Percentiles rank a stretch among this genome's conserved stretches.
phyloP scores from a whole-genome alignment of 2,888 invertebrate species.

The Lasius platythorax region DNA sequence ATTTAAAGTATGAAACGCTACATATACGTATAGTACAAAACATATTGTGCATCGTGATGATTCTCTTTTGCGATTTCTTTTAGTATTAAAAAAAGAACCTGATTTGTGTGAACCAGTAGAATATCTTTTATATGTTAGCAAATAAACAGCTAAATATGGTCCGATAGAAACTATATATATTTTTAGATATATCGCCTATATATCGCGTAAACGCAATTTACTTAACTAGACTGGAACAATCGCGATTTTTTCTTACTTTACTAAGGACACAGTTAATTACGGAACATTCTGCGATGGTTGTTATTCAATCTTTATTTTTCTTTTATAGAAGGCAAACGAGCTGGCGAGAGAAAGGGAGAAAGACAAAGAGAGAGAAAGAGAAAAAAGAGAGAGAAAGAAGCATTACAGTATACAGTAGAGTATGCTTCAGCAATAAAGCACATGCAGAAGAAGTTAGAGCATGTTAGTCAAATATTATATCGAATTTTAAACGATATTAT shows the following conservation, averaged over 20 bases:
- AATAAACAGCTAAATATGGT: constrained; percentile 9
- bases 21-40: not conserved
- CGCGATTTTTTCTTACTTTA: constrained; percentile 47
- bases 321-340: not conserved
- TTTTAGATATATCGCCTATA: constrained; percentile 2
- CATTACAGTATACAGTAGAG: constrained; percentile 2
- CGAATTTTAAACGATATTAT: not conserved
- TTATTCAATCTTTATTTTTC: constrained; percentile 23
- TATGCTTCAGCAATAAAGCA: constrained; percentile 11
- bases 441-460: constrained; percentile 11
- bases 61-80: not conserved
- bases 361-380: not conserved
- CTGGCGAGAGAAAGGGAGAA: not conserved
- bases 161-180: constrained; percentile 44
- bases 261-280: constrained; percentile 26
- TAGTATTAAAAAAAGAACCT: not conserved
- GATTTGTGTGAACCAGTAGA: not conserved
- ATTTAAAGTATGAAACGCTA: not conserved
- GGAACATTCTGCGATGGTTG: constrained; percentile 26
- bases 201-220: constrained; percentile 34
- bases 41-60: not conserved
- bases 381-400: not conserved
- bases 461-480: constrained; percentile 9
- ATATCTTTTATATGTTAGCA: constrained; percentile 21
- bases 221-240: constrained; percentile 64